phyloP scores from a whole-genome alignment of 2,888 invertebrate species.

The Drosophila recens region DNA sequence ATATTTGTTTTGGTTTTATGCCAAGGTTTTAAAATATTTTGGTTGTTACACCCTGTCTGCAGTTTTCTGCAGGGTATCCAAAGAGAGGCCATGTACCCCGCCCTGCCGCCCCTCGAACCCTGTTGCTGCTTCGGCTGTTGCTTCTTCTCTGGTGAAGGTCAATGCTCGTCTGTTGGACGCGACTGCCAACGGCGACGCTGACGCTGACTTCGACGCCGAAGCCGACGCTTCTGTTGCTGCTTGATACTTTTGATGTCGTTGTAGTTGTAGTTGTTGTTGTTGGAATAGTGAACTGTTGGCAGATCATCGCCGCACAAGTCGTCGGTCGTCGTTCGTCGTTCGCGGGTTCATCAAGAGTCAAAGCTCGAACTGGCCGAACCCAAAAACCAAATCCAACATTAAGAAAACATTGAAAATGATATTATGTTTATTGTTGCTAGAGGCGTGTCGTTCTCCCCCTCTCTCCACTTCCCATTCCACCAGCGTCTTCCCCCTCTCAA shows the following conservation, averaged over 20 bases:
- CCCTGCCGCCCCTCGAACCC: not conserved
- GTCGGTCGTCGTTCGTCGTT: slow-evolving; percentile 4
- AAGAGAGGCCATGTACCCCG: not conserved
- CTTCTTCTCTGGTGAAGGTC: slow-evolving; percentile 81
- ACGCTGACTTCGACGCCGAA: slow-evolving; percentile 21
- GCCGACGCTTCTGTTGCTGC: slow-evolving; percentile 26
- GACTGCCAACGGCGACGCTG: slow-evolving; percentile 29
- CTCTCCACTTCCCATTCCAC: not conserved
- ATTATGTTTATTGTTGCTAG: slow-evolving; percentile 46
- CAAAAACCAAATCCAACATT: slow-evolving; percentile 24
- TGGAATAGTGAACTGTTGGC: slow-evolving; percentile 54
- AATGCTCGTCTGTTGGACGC: slow-evolving; percentile 78
- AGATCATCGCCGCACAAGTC: slow-evolving; percentile 40
- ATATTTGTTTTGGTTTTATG: too few relatives aligned
- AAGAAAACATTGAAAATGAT: slow-evolving; percentile 53
- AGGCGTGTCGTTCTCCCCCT: slow-evolving; percentile 39
- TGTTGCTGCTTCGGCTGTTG: slow-evolving; percentile 19
- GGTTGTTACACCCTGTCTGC: too few relatives aligned
- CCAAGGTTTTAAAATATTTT: too few relatives aligned
- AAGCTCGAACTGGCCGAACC: slow-evolving; percentile 31
- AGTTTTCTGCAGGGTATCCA: slow-evolving; percentile 12
- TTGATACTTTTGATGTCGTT: slow-evolving; percentile 35
- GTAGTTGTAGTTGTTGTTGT: slow-evolving; percentile 14
- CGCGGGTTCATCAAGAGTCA: slow-evolving; percentile 56
- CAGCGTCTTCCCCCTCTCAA: slow-evolving; percentile 2